A percentile compares a stretch with the other conserved stretches of the same genome.
phyloP scores from a whole-genome alignment of 2,888 invertebrate species.

The Galerucella calmariensis region DNA sequence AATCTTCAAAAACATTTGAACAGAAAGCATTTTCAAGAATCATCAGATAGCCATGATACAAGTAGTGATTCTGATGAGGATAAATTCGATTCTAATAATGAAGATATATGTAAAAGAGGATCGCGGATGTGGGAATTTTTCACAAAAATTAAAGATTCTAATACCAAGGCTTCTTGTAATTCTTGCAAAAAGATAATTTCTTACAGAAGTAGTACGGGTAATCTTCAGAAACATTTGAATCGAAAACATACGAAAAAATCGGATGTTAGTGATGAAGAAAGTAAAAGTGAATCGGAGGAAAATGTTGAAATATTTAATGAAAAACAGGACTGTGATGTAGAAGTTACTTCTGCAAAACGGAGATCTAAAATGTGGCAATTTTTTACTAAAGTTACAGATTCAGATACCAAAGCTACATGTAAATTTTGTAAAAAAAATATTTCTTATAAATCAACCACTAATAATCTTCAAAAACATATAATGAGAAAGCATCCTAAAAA shows the following conservation, averaged over 20 bases:
- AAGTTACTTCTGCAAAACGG: neutral
- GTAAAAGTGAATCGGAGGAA: neutral
- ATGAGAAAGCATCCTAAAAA: neutral
- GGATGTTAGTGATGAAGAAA: neutral
- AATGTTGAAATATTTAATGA: neutral
- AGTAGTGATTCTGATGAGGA: neutral
- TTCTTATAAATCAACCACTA: slow-evolving; percentile 8
- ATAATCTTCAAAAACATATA: slow-evolving; percentile 12
- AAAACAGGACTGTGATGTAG: neutral
- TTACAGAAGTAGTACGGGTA: neutral
- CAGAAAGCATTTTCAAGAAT: neutral
- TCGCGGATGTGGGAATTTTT: slow-evolving; percentile 9
- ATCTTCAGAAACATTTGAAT: slow-evolving; percentile 7
- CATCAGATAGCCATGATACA: neutral
- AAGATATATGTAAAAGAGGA: neutral
- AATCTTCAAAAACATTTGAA: slow-evolving; percentile 6
- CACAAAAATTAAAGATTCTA: slow-evolving; percentile 4
- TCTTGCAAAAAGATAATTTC: slow-evolving; percentile 12
- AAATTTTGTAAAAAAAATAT: neutral
- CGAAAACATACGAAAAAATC: neutral
- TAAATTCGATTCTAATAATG: neutral
- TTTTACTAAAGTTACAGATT: slow-evolving; percentile 4
- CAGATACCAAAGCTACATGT: neutral
- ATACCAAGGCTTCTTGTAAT: slow-evolving; percentile 1
- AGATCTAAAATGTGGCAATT: neutral